These are phyloP conservation scores for Ectemnius lituratus DNA, from an alignment of 2,888 invertebrate genomes.

Conservation along the genomic window DNA sequence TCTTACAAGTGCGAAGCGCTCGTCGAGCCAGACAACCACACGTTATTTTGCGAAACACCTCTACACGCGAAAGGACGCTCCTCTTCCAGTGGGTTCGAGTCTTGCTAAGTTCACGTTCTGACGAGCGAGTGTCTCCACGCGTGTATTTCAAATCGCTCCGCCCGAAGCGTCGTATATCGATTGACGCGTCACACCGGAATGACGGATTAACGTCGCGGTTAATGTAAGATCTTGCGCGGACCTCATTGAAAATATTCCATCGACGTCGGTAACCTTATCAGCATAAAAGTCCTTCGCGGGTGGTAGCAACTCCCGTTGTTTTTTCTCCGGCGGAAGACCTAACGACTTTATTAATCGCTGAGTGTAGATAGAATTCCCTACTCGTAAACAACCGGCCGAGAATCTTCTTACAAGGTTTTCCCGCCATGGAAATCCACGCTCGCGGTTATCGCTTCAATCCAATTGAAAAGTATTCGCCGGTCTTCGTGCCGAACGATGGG, in stretches of 20 bases:
- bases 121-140: no score
- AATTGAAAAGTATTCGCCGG: no score
- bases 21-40: background rate
- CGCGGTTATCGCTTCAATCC: no score
- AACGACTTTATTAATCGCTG: slow-evolving; percentile 1
- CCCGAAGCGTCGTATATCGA: background rate
- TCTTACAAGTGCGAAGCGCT: background rate
- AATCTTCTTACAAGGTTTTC: background rate
- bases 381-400: background rate
- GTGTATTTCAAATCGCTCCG: no score
- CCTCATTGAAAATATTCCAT: background rate
- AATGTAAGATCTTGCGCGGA: background rate
- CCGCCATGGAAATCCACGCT: background rate
- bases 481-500: no score
- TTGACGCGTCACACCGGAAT: slow-evolving; percentile 1
- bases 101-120: no score
- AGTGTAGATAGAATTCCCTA: background rate
- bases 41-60: background rate
- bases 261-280: slow-evolving; percentile 12
- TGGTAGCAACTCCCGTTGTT: slow-evolving; percentile 12
- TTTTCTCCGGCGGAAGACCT: background rate
- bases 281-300: slow-evolving; percentile 21
- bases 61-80: background rate
- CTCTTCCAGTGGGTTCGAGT: no score
- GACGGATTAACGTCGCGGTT: slow-evolving; percentile 11